Evolutionary conservation across 2,113 vertebrate species (phyloP), one percentile per base, ranked within the genome.

Genomic region (Amphiprion ocellaris): DNA sequence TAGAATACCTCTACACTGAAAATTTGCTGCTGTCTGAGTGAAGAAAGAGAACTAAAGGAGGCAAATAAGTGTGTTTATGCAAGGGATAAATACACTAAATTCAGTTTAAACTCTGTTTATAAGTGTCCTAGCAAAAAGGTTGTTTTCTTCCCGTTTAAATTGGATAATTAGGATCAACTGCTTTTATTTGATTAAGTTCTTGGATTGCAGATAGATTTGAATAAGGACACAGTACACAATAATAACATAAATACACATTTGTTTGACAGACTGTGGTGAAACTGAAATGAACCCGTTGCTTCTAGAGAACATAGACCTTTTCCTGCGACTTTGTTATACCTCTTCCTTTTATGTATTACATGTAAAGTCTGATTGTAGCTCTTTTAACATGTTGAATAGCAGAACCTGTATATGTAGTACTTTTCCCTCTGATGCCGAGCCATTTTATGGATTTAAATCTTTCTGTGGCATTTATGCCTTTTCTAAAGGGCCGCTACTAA

Each of bases 61-160:
- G 41, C 19, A 56, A 69, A 55, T 52, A 41, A 5, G 28, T 58
- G 17, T 63, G 19, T 70, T 77, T 47, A 26, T 54, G 39, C 2
- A 52, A 5, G 14, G 0, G 39, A 69, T 30, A 6, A 54, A 64
- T 28, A n/a, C 52, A 19, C 23, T 1, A 9, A 10, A 12, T 33
- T 60, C 14, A 58, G 17, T 58, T 24, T 33, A 39, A 61, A 62
- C 4, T 53, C 26, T 64, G 4, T 8, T 37, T 30, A 30, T 30
- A 1, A 37, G 33, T 37, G 33, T 37, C 33, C 33, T 37, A 37
- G 33, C 7, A 37, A 7, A 37, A 37, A 37, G 9, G 33, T 37
- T 37, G 2, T 37, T 37, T 37, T 37, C 33, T 37, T 1, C 7
- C 33, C 1, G 33, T 37, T 37, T 37, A 44, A 44, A 44, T 3